Percentiles rank a stretch among this genome's conserved stretches.
Evolutionary conservation across 1,140 invertebrate species (phyloP).

Genomic region (Lordiphosa stackelbergi): DNA sequence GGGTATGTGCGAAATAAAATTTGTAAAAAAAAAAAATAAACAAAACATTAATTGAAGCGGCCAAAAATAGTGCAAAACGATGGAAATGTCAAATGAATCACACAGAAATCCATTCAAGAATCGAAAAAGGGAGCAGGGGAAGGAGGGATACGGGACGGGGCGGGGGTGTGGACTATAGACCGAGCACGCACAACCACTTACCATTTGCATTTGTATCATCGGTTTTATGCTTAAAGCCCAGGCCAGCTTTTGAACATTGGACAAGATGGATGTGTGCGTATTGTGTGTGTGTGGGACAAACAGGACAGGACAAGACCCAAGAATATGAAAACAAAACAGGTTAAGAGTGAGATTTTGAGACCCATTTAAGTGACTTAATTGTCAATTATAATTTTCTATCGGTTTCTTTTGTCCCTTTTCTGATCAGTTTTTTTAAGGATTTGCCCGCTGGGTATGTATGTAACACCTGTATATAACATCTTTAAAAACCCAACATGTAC

Average conservation of each 20-base stretch:
- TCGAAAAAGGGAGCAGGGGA: neutral
- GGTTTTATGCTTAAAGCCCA: conserved; percentile 59
- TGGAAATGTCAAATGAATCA: neutral
- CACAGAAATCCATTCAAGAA: neutral
- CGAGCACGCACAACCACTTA: conserved; percentile 30
- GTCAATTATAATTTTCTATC: too few species aligned
- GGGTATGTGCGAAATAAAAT: conserved; percentile 11
- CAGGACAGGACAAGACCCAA: conserved; percentile 29
- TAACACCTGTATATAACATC: too few species aligned
- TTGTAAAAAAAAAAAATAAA: conserved; percentile 4
- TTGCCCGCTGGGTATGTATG: too few species aligned
- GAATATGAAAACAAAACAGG: neutral
- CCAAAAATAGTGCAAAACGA: conserved; percentile 3
- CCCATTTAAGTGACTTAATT: too few species aligned
- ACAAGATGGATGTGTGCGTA: neutral
- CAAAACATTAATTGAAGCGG: conserved; percentile 8
- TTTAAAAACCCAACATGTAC: too few species aligned
- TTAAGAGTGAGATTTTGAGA: too few species aligned
- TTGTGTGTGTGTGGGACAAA: neutral
- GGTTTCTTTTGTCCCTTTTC: too few species aligned
- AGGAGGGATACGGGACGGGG: neutral
- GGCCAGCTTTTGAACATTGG: conserved; percentile 36
- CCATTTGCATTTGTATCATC: conserved; percentile 41
- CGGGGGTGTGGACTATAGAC: conserved; percentile 6
- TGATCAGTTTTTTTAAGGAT: too few species aligned